Base-by-base conservation (phyloP, 1,140 invertebrate species). In the Drosophila takahashii region DNA sequence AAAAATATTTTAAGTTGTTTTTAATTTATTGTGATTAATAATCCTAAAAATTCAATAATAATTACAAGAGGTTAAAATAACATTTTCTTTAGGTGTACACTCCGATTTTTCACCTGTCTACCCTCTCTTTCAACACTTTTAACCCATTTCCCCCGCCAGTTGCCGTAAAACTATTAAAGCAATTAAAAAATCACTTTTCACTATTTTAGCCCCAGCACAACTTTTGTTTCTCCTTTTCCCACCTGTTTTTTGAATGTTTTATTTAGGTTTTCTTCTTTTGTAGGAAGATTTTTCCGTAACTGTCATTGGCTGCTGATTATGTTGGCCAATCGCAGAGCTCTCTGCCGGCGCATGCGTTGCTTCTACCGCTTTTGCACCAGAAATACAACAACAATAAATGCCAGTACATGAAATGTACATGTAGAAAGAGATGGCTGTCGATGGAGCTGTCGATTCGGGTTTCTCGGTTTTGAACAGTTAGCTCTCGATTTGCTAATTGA, bases 131-230 rank as follows among this genome's bases (percentile, higher is more conserved):
- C 22, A 22, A 22, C 22, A 22, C 22, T 22, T 22, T 34, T 11
- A 15, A 4, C 5, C 26, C 53, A 26, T 32, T 36, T 59, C 64
- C 44, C 41, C 41, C 13, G 36, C 5, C 16, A 27, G n/a, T 11
- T 4, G 52, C 11, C 39, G 39, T 57, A 56, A 76, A 87, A 89
- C 84, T 84, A 89, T 89, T 75, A 80, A 59, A 62, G 73, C 77
- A 89, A 89, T 90, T 90, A 87, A 83, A 79, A 89, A 89, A 89
- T 90, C 84, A 89, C 85, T 90, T 89, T 80, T 74, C 77, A 77
- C 77, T 87, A 81, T 75, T 81, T 72, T 84, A 65, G 57, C 58
- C 50, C 13, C 34, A 36, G 18, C 15, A 26, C 29, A 37, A 18
- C 22, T 44, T 34, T 51, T 65, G 39, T 16, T 51, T 27, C 26